Percentiles rank a stretch among this genome's conserved stretches.
phyloP scores from a whole-genome alignment of 2,797 vertebrate species.

The Halcyon leucocephala region DNA sequence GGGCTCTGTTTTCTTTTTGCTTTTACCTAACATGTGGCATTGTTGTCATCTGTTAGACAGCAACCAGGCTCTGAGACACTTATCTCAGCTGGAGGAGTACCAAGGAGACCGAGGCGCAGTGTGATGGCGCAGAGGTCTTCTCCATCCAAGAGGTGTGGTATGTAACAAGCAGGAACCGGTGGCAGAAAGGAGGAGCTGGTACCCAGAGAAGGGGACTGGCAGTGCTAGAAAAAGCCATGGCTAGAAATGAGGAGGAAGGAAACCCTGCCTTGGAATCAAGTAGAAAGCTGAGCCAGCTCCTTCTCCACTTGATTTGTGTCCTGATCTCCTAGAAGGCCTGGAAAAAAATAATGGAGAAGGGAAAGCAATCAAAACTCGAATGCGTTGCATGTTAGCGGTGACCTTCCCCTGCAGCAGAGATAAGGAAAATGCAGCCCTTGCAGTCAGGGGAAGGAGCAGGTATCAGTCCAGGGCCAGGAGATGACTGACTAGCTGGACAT shows the following conservation, averaged over 20 bases:
- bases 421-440: constrained; percentile 38
- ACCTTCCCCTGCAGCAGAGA: not conserved
- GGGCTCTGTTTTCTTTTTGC: not conserved
- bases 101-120: not conserved
- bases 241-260: not conserved
- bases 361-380: not conserved
- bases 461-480: not conserved
- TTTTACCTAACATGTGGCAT: not conserved
- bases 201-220: not conserved
- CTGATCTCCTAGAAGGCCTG: not conserved
- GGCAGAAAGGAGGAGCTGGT: not conserved
- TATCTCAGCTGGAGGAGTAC: not conserved
- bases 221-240: not conserved
- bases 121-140: not conserved
- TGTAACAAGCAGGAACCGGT: fast-evolving
- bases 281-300: not conserved
- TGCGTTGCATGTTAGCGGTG: not conserved
- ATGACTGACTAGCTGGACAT: not conserved
- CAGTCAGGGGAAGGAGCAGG: not conserved
- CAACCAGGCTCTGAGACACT: not conserved
- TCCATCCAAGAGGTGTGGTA: not conserved
- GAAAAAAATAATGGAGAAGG: not conserved
- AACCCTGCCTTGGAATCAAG: not conserved
- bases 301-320: not conserved
- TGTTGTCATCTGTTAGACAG: not conserved